These are phyloP conservation scores for Poecilus cupreus DNA, from an alignment of 2,888 invertebrate species.

Conservation along the genomic window DNA sequence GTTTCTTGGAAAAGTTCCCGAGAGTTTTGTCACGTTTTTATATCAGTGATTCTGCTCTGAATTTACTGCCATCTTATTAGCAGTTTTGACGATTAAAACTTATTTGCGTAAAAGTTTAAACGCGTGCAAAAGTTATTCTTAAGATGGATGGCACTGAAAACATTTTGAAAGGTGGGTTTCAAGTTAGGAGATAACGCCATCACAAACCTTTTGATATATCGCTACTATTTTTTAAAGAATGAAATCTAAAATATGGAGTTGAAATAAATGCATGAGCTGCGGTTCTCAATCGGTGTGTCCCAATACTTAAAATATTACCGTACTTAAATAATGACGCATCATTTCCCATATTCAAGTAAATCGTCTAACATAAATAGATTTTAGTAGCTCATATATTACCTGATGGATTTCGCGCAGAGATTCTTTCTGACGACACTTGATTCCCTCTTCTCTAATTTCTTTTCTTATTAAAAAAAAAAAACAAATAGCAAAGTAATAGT, in stretches of 20 bases:
- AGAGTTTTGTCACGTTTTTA: slow-evolving; percentile 35
- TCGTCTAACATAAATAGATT: background rate
- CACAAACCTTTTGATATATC: slow-evolving; percentile 9
- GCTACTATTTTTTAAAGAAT: slow-evolving; percentile 21
- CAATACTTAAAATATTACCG: background rate
- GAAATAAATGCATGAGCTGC: background rate
- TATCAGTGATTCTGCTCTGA: background rate
- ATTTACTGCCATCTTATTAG: slow-evolving; percentile 19
- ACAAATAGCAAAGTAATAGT: too few species aligned
- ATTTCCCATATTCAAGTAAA: background rate
- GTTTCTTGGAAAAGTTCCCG: slow-evolving; percentile 17
- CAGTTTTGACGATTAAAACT: slow-evolving; percentile 10
- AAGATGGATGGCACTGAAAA: slow-evolving; percentile 6
- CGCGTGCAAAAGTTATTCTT: background rate
- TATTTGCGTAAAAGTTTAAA: background rate
- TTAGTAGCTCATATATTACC: background rate
- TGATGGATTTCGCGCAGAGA: background rate
- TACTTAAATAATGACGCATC: background rate
- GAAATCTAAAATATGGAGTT: slow-evolving; percentile 14
- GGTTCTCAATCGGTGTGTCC: background rate
- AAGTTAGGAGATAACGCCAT: slow-evolving; percentile 11
- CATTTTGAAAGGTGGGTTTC: slow-evolving; percentile 2
- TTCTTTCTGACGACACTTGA: too few species aligned
- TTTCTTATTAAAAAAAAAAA: too few species aligned
- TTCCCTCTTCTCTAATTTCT: too few species aligned